Base-by-base conservation (phyloP, 2,888 invertebrate genomes). In the Parnassius smintheus region DNA sequence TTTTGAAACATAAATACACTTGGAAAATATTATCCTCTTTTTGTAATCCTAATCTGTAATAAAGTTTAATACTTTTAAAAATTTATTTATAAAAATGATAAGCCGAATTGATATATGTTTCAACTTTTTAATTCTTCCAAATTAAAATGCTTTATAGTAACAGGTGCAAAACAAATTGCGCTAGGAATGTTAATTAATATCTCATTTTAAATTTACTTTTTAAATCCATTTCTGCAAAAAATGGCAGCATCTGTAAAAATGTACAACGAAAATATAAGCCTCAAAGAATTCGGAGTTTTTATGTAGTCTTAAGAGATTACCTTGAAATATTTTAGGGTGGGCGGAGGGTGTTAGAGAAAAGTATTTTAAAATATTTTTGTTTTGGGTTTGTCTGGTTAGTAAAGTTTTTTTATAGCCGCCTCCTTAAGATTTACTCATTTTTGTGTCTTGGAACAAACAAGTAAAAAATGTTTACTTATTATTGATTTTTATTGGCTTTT, bases 241-340 rank as follows among this genome's bases (percentile, higher is more conserved):
- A 51, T 18, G 50, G 51, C 49, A 51, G 55, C 44, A 49, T 41
- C 25, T 45, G 50, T 51, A 64, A 59, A 63, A 59, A 42, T 78
- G 77, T 81, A 79, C 81, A 85, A 86, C 85, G 80, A 82, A 87
- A 87, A 84, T 82, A 82, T 81, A 77, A 76, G 78, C 78, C 82
- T 87, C 83, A 83, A 86, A 83, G 80, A 83, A 80, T 85, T 88
- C 75, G 67, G 67, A 76, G 78, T 77, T 81, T 86, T 85, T 75
- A 78, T 82, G 82, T 83, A 85, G 86, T 87, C 85, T 85, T 79
- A 79, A 80, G 78, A 85, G 86, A 88, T 90, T 88, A 88, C 83
- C 78, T 80, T 81, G 77, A 82, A 86, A 85, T 82, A 83, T 84
- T 82, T 75, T 74, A 46, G 57, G 46, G 62, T 41, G 62, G 25